These are phyloP conservation scores for Dynastes hyllus DNA, from an alignment of 2,888 invertebrate genomes.

Conservation along the genomic window DNA sequence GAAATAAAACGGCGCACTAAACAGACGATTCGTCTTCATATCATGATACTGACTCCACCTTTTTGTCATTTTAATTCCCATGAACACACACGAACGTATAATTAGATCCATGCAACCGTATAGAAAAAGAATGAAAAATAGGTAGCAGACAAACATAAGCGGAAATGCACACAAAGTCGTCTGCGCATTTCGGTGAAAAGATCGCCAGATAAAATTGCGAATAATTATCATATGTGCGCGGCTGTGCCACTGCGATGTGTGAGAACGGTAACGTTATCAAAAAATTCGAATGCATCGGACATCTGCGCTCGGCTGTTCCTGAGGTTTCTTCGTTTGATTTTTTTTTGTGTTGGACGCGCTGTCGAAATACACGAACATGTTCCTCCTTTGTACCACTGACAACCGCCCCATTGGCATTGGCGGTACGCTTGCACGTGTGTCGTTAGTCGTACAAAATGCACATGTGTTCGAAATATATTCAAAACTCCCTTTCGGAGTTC, in stretches of 20 bases:
- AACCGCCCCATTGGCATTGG: constrained; percentile 56
- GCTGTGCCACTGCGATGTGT: background rate
- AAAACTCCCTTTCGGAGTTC: constrained; percentile 54
- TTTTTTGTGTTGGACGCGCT: constrained; percentile 24
- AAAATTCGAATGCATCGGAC: constrained; percentile 31
- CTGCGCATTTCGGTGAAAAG: constrained; percentile 20
- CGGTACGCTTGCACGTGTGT: constrained; percentile 56
- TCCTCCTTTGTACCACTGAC: constrained; percentile 53
- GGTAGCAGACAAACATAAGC: constrained; percentile 3
- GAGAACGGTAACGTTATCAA: constrained; percentile 23
- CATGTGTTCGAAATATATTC: constrained; percentile 55
- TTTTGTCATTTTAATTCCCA: constrained; percentile 14
- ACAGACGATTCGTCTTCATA: background rate
- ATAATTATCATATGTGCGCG: constrained; percentile 21
- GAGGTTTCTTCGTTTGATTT: constrained; percentile 24
- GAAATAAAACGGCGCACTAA: too few species aligned
- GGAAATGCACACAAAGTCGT: constrained; percentile 18
- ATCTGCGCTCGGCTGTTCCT: constrained; percentile 6
- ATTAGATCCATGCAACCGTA: constrained; percentile 6
- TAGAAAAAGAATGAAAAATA: constrained; percentile 4
- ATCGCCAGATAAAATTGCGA: constrained; percentile 22
- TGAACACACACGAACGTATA: background rate
- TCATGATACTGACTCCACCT: constrained; percentile 1
- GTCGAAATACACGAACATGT: constrained; percentile 50
- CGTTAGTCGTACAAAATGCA: constrained; percentile 49